Evolutionary conservation across 1,140 invertebrate genomes (phyloP), one percentile per base, ranked within the genome.

Genomic region (Cotesia glomerata): DNA sequence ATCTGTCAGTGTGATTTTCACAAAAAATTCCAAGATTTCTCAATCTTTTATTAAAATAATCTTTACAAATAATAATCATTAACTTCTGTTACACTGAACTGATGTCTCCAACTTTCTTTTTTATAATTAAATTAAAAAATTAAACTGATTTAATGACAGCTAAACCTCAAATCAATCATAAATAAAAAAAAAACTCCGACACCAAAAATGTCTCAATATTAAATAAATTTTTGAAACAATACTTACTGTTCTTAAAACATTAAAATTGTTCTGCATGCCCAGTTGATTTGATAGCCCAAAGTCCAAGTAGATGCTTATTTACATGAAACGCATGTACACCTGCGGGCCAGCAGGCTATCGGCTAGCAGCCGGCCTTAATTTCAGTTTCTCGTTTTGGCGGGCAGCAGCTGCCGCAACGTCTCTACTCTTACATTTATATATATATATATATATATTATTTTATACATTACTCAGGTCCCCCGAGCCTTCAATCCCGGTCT

Each of bases 361-460:
- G 71, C 58, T 74, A 77, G 79, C 78, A 77, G 75, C 79, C 76
- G 79, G 78, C 75, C 76, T 71, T 78, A 79, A 79, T 79, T 83
- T 81, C 75, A 81, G 80, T 78, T 81, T 79, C 77, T 81, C 81
- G 78, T 84, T 85, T 80, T 82, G 77, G 76, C 79, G 81, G 79
- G 76, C 71, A 76, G 82, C 85, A 86, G 84, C 84, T 86, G 85
- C 81, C 78, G 76, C 77, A 77, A 49, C 32, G 56, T 56, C 54
- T 51, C 62, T 58, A n/a, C 18, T 51, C 34, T 63, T 11, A 9
- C 11, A 45, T 45, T 9, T 45, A 45, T 45, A 45, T 45, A 45
- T 45, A 45, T 11, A 45, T 1, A 26, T 26, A 26, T 26, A 26
- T 26, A 45, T 11, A 45, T 56, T 16, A 18, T 56, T 14, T 56